A percentile compares a stretch with the other conserved stretches of the same genome.
Conservation (phyloP, 2,113 vertebrate species). For the Hemibates koningsi region DNA sequence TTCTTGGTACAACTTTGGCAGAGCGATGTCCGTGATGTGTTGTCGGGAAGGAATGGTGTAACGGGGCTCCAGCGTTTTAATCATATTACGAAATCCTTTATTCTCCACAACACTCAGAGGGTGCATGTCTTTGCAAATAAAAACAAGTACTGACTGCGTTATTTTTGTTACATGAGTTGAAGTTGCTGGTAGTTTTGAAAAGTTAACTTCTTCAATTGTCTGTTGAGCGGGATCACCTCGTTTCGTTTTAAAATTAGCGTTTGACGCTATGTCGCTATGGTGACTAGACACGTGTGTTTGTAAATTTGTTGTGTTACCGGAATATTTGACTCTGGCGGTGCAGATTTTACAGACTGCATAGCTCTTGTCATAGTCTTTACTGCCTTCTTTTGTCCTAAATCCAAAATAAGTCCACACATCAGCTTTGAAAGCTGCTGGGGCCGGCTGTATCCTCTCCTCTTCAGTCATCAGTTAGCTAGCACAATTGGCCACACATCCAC, state of each 20-base stretch:
- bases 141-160: not conserved
- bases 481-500: not conserved
- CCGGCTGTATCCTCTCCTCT: not conserved
- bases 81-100: not conserved
- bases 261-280: too few species aligned
- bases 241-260: too few species aligned
- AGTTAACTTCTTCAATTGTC: too few species aligned
- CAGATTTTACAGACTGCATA: not conserved
- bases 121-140: not conserved
- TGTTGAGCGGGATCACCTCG: too few species aligned
- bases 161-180: too few species aligned
- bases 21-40: not conserved
- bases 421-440: not conserved
- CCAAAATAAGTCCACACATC: not conserved
- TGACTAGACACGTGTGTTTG: too few species aligned
- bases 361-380: not conserved
- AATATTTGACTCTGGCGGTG: not conserved
- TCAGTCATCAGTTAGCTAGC: not conserved
- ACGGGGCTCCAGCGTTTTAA: too few species aligned
- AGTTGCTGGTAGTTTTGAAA: too few species aligned
- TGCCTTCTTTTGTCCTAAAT: not conserved
- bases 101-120: not conserved
- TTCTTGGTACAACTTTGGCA: fast-evolving
- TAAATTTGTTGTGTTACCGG: too few species aligned
- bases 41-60: too few species aligned